Conservation (phyloP, 2,113 vertebrate genomes). For the Paradisaea rubra region DNA sequence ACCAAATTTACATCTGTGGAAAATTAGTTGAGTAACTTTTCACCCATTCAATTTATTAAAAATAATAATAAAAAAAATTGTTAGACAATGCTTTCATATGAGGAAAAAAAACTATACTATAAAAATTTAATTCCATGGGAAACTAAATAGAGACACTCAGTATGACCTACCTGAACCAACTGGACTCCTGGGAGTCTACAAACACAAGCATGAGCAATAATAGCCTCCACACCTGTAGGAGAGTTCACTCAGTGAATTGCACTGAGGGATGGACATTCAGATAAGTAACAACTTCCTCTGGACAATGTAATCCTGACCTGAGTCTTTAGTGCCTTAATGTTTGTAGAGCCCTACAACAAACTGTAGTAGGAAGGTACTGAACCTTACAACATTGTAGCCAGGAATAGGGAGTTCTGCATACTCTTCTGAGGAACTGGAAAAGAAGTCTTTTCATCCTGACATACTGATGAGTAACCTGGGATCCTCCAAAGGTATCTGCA, state of each 20-base stretch:
- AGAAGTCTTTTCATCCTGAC: neutral
- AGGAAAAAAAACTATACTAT: neutral
- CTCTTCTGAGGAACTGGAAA: neutral
- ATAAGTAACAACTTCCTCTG: neutral
- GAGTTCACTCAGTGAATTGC: neutral
- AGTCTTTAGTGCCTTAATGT: neutral
- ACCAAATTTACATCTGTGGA: neutral
- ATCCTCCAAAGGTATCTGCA: neutral
- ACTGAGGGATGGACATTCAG: neutral
- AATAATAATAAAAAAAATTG: neutral
- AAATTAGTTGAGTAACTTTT: neutral
- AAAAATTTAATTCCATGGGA: neutral
- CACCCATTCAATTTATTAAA: neutral
- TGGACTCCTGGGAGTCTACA: neutral
- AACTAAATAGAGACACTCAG: neutral
- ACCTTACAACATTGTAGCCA: neutral
- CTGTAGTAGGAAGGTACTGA: neutral
- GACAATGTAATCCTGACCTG: neutral
- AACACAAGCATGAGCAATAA: neutral
- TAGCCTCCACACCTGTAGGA: neutral
- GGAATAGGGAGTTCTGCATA: neutral
- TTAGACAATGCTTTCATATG: neutral
- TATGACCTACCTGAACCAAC: neutral
- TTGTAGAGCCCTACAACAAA: neutral
- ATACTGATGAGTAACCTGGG: neutral